phyloP scores from a whole-genome alignment of 2,888 invertebrate species.

The Melanargia galathea region DNA sequence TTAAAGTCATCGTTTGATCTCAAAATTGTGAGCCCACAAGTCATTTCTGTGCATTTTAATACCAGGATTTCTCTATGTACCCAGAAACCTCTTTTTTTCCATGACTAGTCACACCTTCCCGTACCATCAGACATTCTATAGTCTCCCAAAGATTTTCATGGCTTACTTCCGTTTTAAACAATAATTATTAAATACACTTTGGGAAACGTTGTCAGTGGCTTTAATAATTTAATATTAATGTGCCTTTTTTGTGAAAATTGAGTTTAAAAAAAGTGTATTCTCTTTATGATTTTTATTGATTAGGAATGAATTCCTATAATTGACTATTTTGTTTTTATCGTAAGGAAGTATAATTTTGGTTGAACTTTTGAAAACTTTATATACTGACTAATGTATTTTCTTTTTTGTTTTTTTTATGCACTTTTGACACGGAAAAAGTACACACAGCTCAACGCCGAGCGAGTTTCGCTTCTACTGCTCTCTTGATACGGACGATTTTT shows the following conservation, averaged over 20 bases:
- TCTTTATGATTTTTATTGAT: slow-evolving; percentile 4
- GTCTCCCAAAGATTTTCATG: not conserved
- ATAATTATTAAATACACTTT: not conserved
- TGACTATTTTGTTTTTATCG: slow-evolving; percentile 6
- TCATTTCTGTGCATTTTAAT: slow-evolving; percentile 66
- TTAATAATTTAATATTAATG: not conserved
- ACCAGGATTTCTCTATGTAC: slow-evolving; percentile 35
- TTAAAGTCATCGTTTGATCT: slow-evolving; percentile 67
- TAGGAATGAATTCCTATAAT: slow-evolving; percentile 6
- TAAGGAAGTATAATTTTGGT: slow-evolving; percentile 15
- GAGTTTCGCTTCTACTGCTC: slow-evolving; percentile 51
- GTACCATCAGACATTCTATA: slow-evolving; percentile 55
- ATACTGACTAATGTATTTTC: too few species aligned
- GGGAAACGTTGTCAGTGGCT: not conserved
- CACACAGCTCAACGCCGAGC: slow-evolving; percentile 40
- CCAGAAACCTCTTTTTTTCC: slow-evolving; percentile 32
- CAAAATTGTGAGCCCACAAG: slow-evolving; percentile 74
- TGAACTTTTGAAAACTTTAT: slow-evolving; percentile 6
- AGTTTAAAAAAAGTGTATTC: not conserved
- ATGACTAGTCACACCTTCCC: slow-evolving; percentile 57
- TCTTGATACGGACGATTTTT: slow-evolving; percentile 45
- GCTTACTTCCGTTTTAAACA: not conserved
- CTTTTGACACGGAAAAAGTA: slow-evolving; percentile 25
- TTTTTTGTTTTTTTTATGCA: not conserved
- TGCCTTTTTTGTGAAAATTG: not conserved